phyloP scores from a whole-genome alignment of 2,797 vertebrate genomes.

The Ambastaia sidthimunki region DNA sequence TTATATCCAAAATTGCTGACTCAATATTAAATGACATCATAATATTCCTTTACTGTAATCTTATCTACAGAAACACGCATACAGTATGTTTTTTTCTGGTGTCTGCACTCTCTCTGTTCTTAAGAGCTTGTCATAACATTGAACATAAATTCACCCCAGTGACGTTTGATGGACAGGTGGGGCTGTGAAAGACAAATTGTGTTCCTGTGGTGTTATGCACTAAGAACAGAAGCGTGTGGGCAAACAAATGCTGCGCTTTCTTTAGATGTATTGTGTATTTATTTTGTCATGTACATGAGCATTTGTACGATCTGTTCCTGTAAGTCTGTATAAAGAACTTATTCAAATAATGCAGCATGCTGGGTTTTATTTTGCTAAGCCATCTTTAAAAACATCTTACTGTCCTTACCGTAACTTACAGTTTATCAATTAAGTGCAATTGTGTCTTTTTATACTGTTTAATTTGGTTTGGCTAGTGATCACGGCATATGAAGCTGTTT shows the following conservation, averaged over 20 bases:
- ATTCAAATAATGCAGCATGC: not conserved
- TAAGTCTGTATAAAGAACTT: not conserved
- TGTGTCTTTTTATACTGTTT: constrained; percentile 8
- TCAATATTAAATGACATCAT: not conserved
- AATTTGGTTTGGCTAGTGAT: constrained; percentile 40
- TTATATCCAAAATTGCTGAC: not conserved
- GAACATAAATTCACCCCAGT: not conserved
- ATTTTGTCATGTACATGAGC: not conserved
- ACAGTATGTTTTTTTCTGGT: not conserved
- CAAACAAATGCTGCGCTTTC: not conserved
- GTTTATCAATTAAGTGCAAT: constrained; percentile 4
- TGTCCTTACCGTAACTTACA: not conserved
- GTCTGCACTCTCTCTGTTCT: not conserved
- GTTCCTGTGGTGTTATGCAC: not conserved
- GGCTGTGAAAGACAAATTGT: not conserved
- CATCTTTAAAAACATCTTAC: not conserved
- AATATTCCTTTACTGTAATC: not conserved
- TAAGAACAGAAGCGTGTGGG: not conserved
- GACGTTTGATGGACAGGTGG: not conserved
- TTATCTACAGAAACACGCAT: not conserved
- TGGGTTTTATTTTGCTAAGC: not conserved
- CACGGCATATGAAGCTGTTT: not conserved
- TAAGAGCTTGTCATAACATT: constrained; percentile 5
- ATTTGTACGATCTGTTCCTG: not conserved
- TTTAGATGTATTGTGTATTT: not conserved